Conservation (phyloP, 35 echinoderm and acorn worm species). For the Chiridota heheva region DNA sequence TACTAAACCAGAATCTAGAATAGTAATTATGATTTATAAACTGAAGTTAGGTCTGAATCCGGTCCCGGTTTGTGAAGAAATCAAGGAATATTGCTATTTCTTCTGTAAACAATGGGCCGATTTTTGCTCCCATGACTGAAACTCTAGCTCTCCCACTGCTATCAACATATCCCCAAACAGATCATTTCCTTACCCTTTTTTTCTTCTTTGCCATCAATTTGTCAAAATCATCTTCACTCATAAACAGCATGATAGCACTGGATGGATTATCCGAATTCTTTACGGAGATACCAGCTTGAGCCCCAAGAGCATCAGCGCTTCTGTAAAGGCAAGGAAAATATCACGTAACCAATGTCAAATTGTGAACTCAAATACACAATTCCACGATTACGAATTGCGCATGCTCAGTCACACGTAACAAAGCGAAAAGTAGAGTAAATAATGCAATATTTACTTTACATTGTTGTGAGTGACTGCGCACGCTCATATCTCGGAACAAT, state of each 20-base stretch:
- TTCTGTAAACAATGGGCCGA: no score
- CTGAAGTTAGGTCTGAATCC: no score
- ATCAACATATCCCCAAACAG: no score
- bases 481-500: no score
- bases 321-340: not conserved
- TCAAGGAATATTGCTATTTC: conserved; percentile 4
- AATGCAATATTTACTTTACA: no score
- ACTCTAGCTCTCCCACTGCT: no score
- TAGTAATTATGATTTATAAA: no score
- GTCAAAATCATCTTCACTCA: conserved; percentile 84
- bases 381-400: no score
- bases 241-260: conserved; percentile 18
- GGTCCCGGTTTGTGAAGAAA: not conserved
- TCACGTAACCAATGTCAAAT: not conserved
- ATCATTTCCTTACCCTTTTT: conserved; percentile 63
- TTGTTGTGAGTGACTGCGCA: no score
- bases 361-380: not conserved
- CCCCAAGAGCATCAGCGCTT: not conserved
- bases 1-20: no score
- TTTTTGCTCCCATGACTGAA: no score
- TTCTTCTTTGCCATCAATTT: conserved; percentile 64
- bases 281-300: conserved; percentile 7
- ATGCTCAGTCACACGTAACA: not conserved
- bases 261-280: conserved; percentile 10
- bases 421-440: no score